Conservation (phyloP, 2,888 invertebrate genomes). For the Conus canariensis region DNA sequence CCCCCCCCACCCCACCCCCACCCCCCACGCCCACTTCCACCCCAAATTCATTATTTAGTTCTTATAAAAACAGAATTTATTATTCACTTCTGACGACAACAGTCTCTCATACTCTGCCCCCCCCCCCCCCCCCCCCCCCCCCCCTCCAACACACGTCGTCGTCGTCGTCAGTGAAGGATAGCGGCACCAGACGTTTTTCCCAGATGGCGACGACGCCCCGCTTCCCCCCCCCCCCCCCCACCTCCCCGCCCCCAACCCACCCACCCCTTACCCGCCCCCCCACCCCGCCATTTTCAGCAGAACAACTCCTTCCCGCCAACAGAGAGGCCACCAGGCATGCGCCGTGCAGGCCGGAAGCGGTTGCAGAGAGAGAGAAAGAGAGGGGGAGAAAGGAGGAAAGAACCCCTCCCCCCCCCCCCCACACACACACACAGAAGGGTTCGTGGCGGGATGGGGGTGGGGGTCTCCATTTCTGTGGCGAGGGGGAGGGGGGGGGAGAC, state of each 20-base stretch:
- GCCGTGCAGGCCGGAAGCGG: not conserved
- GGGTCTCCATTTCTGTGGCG: not conserved
- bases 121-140: not conserved
- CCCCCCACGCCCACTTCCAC: too few relatives aligned
- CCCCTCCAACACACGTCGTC: not conserved
- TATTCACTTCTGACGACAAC: too few relatives aligned
- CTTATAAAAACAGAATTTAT: too few relatives aligned
- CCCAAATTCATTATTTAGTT: too few relatives aligned
- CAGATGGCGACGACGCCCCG: not conserved
- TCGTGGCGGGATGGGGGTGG: too few relatives aligned
- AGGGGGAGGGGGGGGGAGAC: not conserved
- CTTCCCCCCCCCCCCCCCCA: too few relatives aligned
- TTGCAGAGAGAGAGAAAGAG: not conserved
- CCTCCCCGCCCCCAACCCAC: not conserved
- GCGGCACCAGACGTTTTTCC: not conserved
- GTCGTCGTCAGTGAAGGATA: not conserved
- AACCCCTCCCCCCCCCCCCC: too few relatives aligned
- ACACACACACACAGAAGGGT: too few relatives aligned
- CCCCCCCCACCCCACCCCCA: too few relatives aligned
- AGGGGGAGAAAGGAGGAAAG: not conserved
- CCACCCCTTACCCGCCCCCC: not conserved
- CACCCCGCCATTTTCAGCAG: not conserved
- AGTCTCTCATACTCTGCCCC: not conserved
- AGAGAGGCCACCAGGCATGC: not conserved
- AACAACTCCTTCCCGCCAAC: not conserved